Evolutionary conservation across 2,888 invertebrate genomes (phyloP).

Genomic region (Pelosia muscerda): DNA sequence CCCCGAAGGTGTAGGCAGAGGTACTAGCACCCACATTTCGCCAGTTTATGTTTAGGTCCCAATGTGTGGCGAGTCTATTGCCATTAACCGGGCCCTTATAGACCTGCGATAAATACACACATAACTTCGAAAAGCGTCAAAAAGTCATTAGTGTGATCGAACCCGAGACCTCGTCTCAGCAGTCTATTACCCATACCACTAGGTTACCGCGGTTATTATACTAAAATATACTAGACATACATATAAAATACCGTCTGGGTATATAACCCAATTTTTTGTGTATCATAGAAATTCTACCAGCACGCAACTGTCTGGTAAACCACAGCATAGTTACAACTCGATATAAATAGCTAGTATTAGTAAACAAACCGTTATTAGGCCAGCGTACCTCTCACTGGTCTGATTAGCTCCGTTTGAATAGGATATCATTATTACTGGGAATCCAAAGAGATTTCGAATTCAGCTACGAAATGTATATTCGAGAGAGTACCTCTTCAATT

Average conservation of each 20-base stretch:
- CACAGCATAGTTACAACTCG: constrained; percentile 31
- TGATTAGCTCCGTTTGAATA: constrained; percentile 13
- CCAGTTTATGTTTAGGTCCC: no score
- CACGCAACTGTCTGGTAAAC: constrained; percentile 26
- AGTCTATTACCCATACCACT: no score
- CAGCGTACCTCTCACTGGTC: constrained; percentile 36
- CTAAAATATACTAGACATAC: background rate
- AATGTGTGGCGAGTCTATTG: no score
- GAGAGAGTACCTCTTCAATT: no score
- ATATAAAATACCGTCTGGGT: background rate
- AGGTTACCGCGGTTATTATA: no score
- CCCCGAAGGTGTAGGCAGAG: no score
- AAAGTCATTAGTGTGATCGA: no score
- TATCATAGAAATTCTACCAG: background rate
- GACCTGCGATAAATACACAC: no score
- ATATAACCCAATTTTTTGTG: background rate
- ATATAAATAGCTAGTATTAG: constrained; percentile 53
- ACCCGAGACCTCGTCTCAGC: no score
- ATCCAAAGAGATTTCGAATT: background rate
- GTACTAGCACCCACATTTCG: no score
- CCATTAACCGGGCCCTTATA: no score
- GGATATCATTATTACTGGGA: background rate
- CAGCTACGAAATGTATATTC: background rate
- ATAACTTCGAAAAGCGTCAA: no score
- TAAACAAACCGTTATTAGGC: constrained; percentile 53